A percentile compares a stretch with the other conserved stretches of the same genome.
Conservation (phyloP, 64 coral and sea anemone species). For the Astreopora myriophthalma region DNA sequence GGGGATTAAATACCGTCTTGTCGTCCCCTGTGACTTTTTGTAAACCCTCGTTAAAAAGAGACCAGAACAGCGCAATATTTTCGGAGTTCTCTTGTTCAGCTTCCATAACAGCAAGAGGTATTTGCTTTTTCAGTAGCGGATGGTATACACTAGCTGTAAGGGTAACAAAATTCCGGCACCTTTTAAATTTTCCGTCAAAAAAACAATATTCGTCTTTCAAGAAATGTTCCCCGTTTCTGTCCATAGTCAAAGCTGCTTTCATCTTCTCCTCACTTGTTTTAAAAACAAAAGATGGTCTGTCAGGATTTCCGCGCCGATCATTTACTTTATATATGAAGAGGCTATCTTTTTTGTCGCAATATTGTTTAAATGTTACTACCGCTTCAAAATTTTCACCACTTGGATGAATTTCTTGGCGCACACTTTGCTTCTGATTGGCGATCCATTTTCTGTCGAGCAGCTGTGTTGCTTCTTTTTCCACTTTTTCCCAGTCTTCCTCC, state of each 20-base stretch:
- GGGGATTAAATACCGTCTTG: too few relatives aligned
- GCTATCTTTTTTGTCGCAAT: conserved; percentile 53
- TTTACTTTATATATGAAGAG: conserved; percentile 56
- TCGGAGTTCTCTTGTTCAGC: background rate
- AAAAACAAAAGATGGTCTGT: conserved; percentile 62
- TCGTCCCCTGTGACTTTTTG: too few relatives aligned
- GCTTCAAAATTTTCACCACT: conserved; percentile 56
- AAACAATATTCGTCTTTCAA: conserved; percentile 44
- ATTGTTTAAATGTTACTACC: conserved; percentile 48
- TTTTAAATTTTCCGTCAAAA: conserved; percentile 19
- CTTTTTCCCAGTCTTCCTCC: background rate
- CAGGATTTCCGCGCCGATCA: conserved; percentile 40
- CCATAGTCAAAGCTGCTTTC: conserved; percentile 37
- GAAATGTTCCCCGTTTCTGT: conserved; percentile 26
- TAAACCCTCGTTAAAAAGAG: too few relatives aligned
- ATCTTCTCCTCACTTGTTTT: conserved; percentile 18
- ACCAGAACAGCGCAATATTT: too few relatives aligned
- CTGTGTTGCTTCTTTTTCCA: background rate
- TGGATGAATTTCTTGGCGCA: background rate
- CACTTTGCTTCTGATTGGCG: background rate
- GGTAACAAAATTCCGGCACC: background rate
- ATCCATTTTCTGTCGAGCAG: background rate
- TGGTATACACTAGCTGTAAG: conserved; percentile 14
- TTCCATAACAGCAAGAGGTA: conserved; percentile 5
- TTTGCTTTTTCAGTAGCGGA: background rate